These are phyloP conservation scores for Cliona cf. orientalis DNA, from an alignment of 37 sponge, comb jelly and placozoan species.

Conservation along the genomic window DNA sequence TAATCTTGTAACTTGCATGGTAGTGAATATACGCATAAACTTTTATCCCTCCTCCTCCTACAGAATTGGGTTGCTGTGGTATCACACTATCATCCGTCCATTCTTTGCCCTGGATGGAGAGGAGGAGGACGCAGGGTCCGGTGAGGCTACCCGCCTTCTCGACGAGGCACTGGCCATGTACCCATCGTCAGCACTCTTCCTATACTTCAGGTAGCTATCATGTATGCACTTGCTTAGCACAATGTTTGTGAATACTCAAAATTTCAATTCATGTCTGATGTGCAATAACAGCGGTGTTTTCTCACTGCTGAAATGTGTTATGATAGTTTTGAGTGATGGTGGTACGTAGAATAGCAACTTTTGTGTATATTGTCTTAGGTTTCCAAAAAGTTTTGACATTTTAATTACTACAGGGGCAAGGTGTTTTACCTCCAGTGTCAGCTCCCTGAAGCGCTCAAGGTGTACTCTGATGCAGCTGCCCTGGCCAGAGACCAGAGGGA, in stretches of 20 bases:
- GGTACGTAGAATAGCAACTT: no score
- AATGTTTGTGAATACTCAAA: background rate
- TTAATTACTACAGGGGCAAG: constrained; percentile 20
- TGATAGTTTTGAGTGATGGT: no score
- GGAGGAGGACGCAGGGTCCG: constrained; percentile 70
- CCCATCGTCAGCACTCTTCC: constrained; percentile 80
- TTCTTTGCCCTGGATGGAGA: constrained; percentile 93
- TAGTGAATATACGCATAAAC: background rate
- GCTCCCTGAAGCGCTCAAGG: constrained; percentile 62
- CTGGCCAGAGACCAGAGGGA: constrained; percentile 74
- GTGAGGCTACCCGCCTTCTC: constrained; percentile 67
- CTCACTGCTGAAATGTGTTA: no score
- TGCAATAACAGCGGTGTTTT: no score
- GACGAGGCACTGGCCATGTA: constrained; percentile 44
- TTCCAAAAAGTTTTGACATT: background rate
- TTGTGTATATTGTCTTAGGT: no score
- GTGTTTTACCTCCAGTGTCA: constrained; percentile 45
- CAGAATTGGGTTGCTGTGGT: constrained; percentile 87
- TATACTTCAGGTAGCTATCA: constrained; percentile 60
- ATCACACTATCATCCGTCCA: constrained; percentile 84
- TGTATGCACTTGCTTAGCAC: background rate
- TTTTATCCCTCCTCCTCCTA: background rate
- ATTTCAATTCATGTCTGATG: no score
- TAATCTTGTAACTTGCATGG: background rate
- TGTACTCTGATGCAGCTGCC: constrained; percentile 66